phyloP scores from a whole-genome alignment of 2,113 vertebrate species.

The Asarcornis scutulata region DNA sequence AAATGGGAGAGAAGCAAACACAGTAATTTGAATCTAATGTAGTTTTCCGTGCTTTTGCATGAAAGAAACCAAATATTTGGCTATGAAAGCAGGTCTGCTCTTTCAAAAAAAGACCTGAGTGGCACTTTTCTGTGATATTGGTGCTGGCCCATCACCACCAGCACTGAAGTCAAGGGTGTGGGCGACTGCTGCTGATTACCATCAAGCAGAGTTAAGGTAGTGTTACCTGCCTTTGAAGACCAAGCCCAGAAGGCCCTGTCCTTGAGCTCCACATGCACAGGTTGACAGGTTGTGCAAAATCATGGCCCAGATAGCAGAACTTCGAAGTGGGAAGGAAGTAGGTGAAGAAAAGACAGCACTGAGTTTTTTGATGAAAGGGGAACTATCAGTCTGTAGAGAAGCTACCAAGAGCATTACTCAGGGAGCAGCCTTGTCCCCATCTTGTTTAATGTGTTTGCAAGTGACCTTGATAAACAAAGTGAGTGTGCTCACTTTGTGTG shows the following conservation, averaged over 20 bases:
- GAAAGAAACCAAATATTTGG: background rate
- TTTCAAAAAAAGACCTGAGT: background rate
- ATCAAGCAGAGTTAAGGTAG: background rate
- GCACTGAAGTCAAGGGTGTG: background rate
- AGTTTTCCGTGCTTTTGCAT: background rate
- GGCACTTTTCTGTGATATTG: background rate
- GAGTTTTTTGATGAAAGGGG: constrained; percentile 27
- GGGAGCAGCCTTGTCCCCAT: background rate
- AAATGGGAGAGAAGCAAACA: background rate
- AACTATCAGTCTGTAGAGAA: constrained; percentile 18
- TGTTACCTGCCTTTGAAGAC: background rate
- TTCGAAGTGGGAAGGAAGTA: constrained; percentile 21
- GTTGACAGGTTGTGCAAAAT: background rate
- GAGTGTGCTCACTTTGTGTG: background rate
- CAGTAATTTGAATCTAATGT: background rate
- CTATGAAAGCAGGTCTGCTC: background rate
- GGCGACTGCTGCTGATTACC: background rate
- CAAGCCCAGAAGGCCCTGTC: background rate
- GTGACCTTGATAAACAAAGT: background rate
- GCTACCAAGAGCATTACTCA: background rate
- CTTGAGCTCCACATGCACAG: background rate
- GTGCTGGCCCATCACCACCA: background rate
- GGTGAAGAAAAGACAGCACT: background rate
- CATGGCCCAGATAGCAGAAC: background rate
- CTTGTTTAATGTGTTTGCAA: background rate